Base-by-base conservation (phyloP, 2,113 vertebrate species). In the Albula glossodonta region DNA sequence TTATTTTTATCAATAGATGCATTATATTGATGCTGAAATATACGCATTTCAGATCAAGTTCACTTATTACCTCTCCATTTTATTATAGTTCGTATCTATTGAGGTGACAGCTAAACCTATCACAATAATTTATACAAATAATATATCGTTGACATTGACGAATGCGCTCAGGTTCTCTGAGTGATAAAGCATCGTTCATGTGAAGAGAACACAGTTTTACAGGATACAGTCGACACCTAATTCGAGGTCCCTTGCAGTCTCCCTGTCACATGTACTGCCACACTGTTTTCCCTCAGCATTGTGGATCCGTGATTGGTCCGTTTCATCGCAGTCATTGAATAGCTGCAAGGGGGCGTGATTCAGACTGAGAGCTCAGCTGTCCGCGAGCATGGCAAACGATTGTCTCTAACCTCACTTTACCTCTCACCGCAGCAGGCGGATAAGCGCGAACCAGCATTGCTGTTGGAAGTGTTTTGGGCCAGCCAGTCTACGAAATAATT, bases 231-330 rank as follows among this genome's bases (percentile, higher is more conserved):
- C 60, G 60, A 66, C 60, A 19, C 60, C 17, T 22, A 66, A 25
- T 53, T 13, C 5, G 48, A 48, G 10, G 63, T 51, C 48, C 82
- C 22, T 78, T 25, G 6, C 3, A 6, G 51, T 8, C 3, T 77
- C 70, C 31, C 56, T 9, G 63, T 88, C 89, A 90, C 89, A 81
- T 88, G 83, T 13, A 63, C 0, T 48, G 78, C 63, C 82, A 83
- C 79, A 51, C 78, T 86, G 80, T 70, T 53, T 57, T 78, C 51
- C 49, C 74, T n/a, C 60, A 49, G 78, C 70, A 56, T 9, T 25
- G 49, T 31, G 15, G 63, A 51, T 9, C 52, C 50, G 41, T 78
- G 83, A 87, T 85, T 60, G 83, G 80, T 9, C 22, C 13, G n/a
- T 74, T 80, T 13, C n/a, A 13, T 19, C 17, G 57, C 19, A 53